Evolutionary conservation across 2,888 invertebrate genomes (phyloP), one percentile per base, ranked within the genome.

Genomic region (Cephus sareptanus): DNA sequence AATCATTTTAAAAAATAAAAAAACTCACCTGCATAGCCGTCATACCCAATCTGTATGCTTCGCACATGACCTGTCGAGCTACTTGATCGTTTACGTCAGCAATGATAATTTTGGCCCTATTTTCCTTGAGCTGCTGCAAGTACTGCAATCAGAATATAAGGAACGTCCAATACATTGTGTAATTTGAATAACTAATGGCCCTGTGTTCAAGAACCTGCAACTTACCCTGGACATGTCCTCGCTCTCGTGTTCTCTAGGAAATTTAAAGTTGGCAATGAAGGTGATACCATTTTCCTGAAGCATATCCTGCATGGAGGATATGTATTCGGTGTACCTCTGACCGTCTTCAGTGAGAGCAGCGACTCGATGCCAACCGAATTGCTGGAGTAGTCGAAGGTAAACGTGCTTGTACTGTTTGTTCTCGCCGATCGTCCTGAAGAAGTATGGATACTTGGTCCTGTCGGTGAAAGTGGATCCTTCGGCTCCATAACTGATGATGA

Each of bases 301-400:
- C 78, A 94, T 91, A 75, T 94, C 94, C 87, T 96, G 95, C 92
- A 96, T 94, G 76, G 94, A 93, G 0, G 95, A 94, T 79, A 96
- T 94, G 85, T 96, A 96, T 85, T 96, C 96, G 0, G 96, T 95
- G 83, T 96, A 96, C 87, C 95, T 96, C 87, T 96, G 95, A 0
- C 96, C 96, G 85, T 96, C 96, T 89, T 97, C 96, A 0, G 96
- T 96, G 31, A 97, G 89, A 0, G 96, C 94, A 0, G 96, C 96
- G 0, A 97, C 93, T 71, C 96, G 93, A 69, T 92, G 93, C 96
- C 97, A 97, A 0, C 93, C 93, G 40, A 95, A 89, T 37, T 89
- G 85, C 81, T 94, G 91, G 85, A 96, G 93, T 15, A 96, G 88
- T 79, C 93, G 90, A 76, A 94, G 92, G 84, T 96, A 96, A 0